phyloP scores from a whole-genome alignment of 2,797 vertebrate genomes.

The Acipenser ruthenus region DNA sequence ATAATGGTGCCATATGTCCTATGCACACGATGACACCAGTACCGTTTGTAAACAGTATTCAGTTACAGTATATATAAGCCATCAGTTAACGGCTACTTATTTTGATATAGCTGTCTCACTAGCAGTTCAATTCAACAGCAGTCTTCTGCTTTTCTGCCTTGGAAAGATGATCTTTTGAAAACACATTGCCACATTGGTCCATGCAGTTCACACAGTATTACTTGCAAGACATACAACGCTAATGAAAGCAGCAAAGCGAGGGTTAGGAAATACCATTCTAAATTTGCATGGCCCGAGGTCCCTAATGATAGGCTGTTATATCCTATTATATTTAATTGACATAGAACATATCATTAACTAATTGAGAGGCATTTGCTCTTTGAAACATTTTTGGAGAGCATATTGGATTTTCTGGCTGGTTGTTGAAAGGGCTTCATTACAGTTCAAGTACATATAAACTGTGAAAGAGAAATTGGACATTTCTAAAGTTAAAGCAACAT shows the following conservation, averaged over 20 bases:
- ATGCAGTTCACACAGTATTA: slow-evolving; percentile 9
- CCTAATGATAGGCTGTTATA: slow-evolving; percentile 53
- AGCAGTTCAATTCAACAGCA: no score
- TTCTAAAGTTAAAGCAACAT: slow-evolving; percentile 71
- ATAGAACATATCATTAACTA: slow-evolving; percentile 66
- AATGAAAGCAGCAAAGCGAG: slow-evolving; percentile 34
- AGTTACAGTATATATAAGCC: no score
- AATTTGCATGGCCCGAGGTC: slow-evolving; percentile 49
- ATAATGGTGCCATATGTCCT: no score
- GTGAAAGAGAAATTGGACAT: slow-evolving; percentile 59
- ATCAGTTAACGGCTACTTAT: no score
- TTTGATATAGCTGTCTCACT: no score
- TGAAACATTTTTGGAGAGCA: slow-evolving; percentile 60
- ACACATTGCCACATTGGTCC: background rate
- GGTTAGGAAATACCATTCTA: slow-evolving; percentile 49
- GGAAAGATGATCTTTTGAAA: no score
- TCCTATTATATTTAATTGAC: slow-evolving; percentile 68
- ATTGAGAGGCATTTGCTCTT: slow-evolving; percentile 58
- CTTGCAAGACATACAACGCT: slow-evolving; percentile 32
- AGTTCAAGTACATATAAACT: slow-evolving; percentile 48
- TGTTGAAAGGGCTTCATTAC: slow-evolving; percentile 65
- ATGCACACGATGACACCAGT: no score
- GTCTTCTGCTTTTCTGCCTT: no score
- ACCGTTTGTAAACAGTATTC: no score
- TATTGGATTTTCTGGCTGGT: slow-evolving; percentile 46